Evolutionary conservation across 2,797 vertebrate species (phyloP).

Genomic region (Serranus cabrilla): DNA sequence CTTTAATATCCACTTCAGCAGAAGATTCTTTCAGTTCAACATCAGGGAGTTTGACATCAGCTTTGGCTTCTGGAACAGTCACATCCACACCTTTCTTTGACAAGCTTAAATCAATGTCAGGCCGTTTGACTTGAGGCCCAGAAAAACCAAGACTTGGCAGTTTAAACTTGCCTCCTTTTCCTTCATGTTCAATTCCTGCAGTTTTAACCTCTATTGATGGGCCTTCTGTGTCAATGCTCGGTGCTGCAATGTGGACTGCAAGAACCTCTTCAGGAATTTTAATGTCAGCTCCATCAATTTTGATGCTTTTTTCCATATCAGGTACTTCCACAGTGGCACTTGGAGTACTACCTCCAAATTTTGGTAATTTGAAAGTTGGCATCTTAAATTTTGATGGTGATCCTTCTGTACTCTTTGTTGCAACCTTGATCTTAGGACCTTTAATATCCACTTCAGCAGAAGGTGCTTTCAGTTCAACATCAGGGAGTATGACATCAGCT

Average conservation of each 20-base stretch:
- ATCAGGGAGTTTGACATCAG: slow-evolving; percentile 32
- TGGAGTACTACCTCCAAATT: slow-evolving; percentile 49
- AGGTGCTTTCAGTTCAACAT: slow-evolving; percentile 35
- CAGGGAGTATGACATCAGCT: slow-evolving; percentile 26
- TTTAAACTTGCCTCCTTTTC: slow-evolving; percentile 57
- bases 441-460: slow-evolving; percentile 49
- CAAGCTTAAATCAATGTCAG: slow-evolving; percentile 43
- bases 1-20: slow-evolving; percentile 45
- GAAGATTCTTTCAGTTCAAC: slow-evolving; percentile 17
- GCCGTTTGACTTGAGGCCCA: neutral
- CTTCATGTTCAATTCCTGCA: slow-evolving; percentile 21
- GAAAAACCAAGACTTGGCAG: slow-evolving; percentile 27
- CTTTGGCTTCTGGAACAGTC: slow-evolving; percentile 34
- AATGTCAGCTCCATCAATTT: neutral
- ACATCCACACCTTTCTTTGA: slow-evolving; percentile 67
- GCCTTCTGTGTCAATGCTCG: slow-evolving; percentile 8
- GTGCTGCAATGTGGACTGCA: slow-evolving; percentile 13
- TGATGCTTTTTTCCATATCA: neutral
- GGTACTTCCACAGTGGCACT: slow-evolving; percentile 16
- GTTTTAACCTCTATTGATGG: slow-evolving; percentile 18
- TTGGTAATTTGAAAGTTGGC: slow-evolving; percentile 73
- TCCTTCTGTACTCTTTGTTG: slow-evolving; percentile 30
- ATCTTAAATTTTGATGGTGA: slow-evolving; percentile 76
- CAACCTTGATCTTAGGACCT: slow-evolving; percentile 35
- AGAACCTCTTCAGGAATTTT: slow-evolving; percentile 20